A percentile compares a stretch with the other conserved stretches of the same genome.
Conservation (phyloP, 2,888 invertebrate species). For the Spatulosminthurus flaviceps region DNA sequence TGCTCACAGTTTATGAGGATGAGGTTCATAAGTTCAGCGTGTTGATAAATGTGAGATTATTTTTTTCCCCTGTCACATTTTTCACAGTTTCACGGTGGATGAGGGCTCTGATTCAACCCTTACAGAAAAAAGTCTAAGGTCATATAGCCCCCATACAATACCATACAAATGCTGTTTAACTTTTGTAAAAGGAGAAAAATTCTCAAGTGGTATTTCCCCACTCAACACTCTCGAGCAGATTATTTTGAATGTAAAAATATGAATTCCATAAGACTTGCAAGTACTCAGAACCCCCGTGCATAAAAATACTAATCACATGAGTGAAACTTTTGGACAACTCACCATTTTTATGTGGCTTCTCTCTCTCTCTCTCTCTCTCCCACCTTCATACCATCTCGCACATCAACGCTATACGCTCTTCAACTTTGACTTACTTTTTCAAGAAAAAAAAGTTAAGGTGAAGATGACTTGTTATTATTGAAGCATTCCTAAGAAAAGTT, state of each 20-base stretch:
- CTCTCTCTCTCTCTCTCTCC: not conserved
- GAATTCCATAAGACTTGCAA: not conserved
- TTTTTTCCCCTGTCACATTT: conserved; percentile 38
- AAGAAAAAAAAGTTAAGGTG: not conserved
- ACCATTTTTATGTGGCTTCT: conserved; percentile 4
- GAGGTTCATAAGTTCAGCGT: conserved; percentile 16
- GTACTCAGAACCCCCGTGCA: not conserved
- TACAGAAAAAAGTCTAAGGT: not conserved
- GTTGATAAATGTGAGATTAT: conserved; percentile 42
- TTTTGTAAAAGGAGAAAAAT: too few relatives aligned
- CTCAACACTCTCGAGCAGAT: not conserved
- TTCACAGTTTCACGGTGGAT: conserved; percentile 46
- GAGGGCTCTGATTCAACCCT: not conserved
- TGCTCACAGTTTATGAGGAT: conserved; percentile 47
- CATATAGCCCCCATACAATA: not conserved
- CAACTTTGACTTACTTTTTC: conserved; percentile 29
- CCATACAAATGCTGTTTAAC: not conserved
- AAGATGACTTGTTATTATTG: conserved; percentile 25
- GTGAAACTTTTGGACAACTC: not conserved
- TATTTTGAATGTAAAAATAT: conserved; percentile 4
- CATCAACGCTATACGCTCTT: not conserved
- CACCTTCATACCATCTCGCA: not conserved
- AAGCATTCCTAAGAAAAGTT: conserved; percentile 15
- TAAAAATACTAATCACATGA: not conserved
- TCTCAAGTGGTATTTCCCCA: not conserved